phyloP scores from a whole-genome alignment of 1,140 invertebrate species.

The Pseudoatta argentina region DNA sequence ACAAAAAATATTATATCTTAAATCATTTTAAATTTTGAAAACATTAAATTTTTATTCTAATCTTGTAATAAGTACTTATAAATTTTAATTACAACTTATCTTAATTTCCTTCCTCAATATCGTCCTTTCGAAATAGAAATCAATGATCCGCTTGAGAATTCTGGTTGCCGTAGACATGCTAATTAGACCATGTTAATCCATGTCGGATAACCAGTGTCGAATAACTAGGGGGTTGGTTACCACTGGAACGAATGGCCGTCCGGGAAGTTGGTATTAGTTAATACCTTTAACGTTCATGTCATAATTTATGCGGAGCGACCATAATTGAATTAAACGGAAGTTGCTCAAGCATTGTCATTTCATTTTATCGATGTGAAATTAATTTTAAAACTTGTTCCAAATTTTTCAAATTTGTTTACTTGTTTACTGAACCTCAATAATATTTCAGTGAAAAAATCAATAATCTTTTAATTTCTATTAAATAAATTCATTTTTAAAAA shows the following conservation, averaged over 20 bases:
- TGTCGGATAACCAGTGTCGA: constrained; percentile 57
- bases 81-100: not conserved
- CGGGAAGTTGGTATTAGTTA: constrained; percentile 55
- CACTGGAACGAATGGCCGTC: constrained; percentile 50
- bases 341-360: constrained; percentile 40
- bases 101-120: not conserved
- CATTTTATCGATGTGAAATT: constrained; percentile 1
- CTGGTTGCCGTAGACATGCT: constrained; percentile 57
- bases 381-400: constrained; percentile 9
- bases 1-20: not conserved
- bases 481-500: not conserved
- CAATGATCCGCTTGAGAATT: constrained; percentile 28
- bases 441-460: not conserved
- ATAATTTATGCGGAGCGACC: constrained; percentile 57
- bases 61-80: not conserved
- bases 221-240: constrained; percentile 58
- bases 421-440: not conserved
- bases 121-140: constrained; percentile 22
- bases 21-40: constrained; percentile 1
- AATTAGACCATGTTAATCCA: constrained; percentile 63
- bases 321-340: constrained; percentile 61
- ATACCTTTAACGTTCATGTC: constrained; percentile 60
- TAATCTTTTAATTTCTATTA: not conserved
- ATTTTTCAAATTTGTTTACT: not conserved
- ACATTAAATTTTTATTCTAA: not conserved